Conservation (phyloP, 2,113 vertebrate genomes). For the human region DNA sequence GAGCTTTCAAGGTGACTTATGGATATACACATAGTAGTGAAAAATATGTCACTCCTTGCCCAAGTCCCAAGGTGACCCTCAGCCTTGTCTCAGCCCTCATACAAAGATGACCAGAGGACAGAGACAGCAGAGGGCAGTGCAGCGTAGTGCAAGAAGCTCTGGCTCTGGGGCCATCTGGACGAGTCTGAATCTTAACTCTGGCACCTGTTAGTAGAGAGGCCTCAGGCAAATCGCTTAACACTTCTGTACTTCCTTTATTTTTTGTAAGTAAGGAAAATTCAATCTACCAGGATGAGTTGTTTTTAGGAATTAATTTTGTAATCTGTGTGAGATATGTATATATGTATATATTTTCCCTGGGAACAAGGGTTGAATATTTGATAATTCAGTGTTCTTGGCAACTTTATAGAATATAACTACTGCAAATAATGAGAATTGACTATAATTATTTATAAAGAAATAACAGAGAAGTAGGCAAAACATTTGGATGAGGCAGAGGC, state of each 20-base stretch:
- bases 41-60: background rate
- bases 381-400: background rate
- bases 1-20: background rate
- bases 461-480: background rate
- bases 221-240: constrained; percentile 11
- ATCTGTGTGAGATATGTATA: background rate
- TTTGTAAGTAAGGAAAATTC: constrained; percentile 23
- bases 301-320: constrained; percentile 40
- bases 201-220: background rate
- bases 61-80: background rate
- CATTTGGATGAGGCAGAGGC: background rate
- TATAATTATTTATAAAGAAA: background rate
- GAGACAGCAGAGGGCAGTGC: constrained; percentile 26
- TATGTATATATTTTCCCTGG: background rate
- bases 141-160: background rate
- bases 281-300: background rate
- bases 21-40: background rate
- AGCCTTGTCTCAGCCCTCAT: background rate
- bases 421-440: background rate
- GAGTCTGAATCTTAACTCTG: background rate
- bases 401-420: background rate
- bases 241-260: constrained; percentile 2
- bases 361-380: background rate
- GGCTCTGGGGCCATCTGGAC: background rate
- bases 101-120: background rate